Conservation (phyloP, 2,888 invertebrate species). For the Tenthredo livida region DNA sequence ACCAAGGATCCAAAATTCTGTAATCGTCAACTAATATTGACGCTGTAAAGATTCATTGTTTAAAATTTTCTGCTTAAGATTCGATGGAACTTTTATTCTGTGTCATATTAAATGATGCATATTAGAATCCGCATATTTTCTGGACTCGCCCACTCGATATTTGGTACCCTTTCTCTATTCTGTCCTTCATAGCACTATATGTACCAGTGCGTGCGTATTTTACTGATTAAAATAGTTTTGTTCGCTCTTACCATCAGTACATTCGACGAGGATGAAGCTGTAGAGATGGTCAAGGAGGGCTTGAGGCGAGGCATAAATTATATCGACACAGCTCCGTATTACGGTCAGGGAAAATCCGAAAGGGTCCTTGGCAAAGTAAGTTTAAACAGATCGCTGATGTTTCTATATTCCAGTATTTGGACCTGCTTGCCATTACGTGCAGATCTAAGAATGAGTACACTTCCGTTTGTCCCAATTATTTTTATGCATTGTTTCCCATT, state of each 20-base stretch:
- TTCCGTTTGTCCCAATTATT: not conserved
- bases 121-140: too few species aligned
- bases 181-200: not conserved
- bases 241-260: constrained; percentile 77
- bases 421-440: not conserved
- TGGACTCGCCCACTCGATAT: not conserved
- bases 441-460: not conserved
- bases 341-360: constrained; percentile 94
- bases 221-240: not conserved
- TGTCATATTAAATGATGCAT: too few species aligned
- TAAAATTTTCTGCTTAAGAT: not conserved
- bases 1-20: not conserved
- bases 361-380: constrained; percentile 88
- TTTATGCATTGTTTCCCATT: constrained; percentile 66
- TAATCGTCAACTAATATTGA: not conserved
- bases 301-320: constrained; percentile 92
- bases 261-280: constrained; percentile 84
- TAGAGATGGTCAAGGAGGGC: constrained; percentile 85
- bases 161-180: not conserved
- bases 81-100: not conserved
- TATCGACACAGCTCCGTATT: constrained; percentile 95
- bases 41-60: not conserved
- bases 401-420: not conserved
- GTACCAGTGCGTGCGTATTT: constrained; percentile 34
- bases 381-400: not conserved